A percentile compares a stretch with the other conserved stretches of the same genome.
phyloP scores from a whole-genome alignment of 2,888 invertebrate species.

The Tipula vernalis region DNA sequence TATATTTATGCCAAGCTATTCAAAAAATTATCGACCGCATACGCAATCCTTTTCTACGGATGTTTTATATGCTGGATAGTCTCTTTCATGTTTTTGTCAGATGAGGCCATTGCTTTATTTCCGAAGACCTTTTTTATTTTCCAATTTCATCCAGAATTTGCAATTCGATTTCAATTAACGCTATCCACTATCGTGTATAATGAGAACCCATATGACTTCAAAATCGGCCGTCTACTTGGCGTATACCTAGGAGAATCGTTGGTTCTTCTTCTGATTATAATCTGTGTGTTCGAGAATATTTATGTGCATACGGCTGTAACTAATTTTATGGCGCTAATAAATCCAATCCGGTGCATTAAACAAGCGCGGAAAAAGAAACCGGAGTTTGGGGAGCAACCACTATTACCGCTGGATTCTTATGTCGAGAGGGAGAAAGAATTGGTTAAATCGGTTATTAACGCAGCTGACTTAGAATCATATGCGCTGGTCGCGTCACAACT shows the following conservation, averaged over 20 bases:
- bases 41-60: constrained; percentile 30
- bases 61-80: constrained; percentile 29
- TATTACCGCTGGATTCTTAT: constrained; percentile 18
- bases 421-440: constrained; percentile 22
- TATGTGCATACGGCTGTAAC: background rate
- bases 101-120: background rate
- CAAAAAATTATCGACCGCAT: constrained; percentile 30
- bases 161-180: background rate
- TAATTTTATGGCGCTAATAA: background rate
- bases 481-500: background rate
- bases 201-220: background rate
- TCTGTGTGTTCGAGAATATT: background rate
- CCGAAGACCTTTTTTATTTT: background rate
- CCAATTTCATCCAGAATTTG: constrained; percentile 4
- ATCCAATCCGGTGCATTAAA: background rate
- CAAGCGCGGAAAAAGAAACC: constrained; percentile 17
- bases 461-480: background rate
- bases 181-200: background rate
- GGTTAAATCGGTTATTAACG: constrained; percentile 19
- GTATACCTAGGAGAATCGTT: background rate
- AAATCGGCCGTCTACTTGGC: background rate
- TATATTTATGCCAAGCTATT: constrained; percentile 40
- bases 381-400: constrained; percentile 11
- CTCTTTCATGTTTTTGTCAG: constrained; percentile 25
- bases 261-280: background rate